A percentile compares a stretch with the other conserved stretches of the same genome.
Conservation (phyloP, 2,888 invertebrate genomes). For the Cantharis rufa region DNA sequence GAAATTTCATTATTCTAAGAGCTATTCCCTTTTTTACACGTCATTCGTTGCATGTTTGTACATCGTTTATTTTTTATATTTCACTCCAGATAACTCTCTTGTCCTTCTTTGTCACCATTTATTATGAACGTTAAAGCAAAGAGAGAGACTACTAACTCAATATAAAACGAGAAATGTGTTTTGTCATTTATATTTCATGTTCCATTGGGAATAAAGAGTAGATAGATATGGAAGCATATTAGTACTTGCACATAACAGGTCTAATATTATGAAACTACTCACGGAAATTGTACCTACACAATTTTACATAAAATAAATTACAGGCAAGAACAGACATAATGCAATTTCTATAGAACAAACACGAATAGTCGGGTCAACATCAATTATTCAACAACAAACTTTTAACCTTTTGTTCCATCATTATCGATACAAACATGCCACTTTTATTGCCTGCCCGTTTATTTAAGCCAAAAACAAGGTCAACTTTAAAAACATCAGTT, state of each 20-base stretch:
- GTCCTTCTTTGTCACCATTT: conserved; percentile 6
- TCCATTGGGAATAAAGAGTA: conserved; percentile 20
- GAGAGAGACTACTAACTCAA: background rate
- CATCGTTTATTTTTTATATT: conserved; percentile 31
- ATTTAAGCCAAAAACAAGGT: background rate
- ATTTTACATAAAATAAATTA: background rate
- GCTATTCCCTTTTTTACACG: conserved; percentile 36
- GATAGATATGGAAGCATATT: conserved; percentile 16
- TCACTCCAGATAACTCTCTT: conserved; percentile 1
- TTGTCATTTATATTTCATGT: conserved; percentile 28
- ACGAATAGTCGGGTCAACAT: background rate
- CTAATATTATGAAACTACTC: background rate
- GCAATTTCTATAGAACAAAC: background rate
- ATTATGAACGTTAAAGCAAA: background rate
- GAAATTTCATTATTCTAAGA: conserved; percentile 40
- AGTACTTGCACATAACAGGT: conserved; percentile 13
- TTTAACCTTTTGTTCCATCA: background rate
- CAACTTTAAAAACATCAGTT: background rate
- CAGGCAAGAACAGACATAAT: background rate
- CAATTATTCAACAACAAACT: background rate
- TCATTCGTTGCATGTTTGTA: conserved; percentile 33
- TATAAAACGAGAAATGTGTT: conserved; percentile 1
- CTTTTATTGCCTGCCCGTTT: background rate
- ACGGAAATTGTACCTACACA: background rate
- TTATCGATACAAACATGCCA: background rate